Evolutionary conservation across 2,888 invertebrate species (phyloP), one percentile per base, ranked within the genome.

Genomic region (Meteorus colon): DNA sequence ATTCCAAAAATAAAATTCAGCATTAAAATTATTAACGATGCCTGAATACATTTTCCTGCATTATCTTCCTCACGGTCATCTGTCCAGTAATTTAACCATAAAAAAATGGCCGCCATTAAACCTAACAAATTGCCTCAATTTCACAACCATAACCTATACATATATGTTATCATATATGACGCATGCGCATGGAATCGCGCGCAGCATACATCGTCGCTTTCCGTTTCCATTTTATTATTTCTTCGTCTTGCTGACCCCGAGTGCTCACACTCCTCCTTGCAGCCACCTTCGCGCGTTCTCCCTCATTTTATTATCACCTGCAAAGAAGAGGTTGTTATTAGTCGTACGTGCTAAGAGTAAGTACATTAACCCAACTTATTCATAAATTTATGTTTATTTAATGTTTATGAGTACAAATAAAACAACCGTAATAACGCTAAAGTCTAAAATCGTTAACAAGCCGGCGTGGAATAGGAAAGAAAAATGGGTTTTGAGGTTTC

Each of bases 291-390:
- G 81, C 82, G 81, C 82, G 80, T 84, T 81, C 79, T 76, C 77
- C 73, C 73, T 69, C 63, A 75, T 73, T 45, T 83, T 74, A 79
- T 79, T 75, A 78, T 82, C 83, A 82, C 82, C 84, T 84, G 81
- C 80, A 84, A 84, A 85, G 84, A 86, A 85, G 84, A 84, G 81
- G 79, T 86, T 74, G 71, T 75, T 87, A 82, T 87, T 84, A 84
- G 81, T 81, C 83, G 81, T 84, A 88, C 85, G 87, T 88, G 87
- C 82, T 82, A 81, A 74, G 86, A 84, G 88, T 88, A 86, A 88
- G 88, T 84, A 62, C 76, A 62, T 66, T 59, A 41, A 75, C 14
- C 2, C 8, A 29, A 73, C 19, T 10, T 55, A n/a, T 62, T 27
- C 68, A 4, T 16, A 29, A 29, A 63, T 65, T 19, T 14, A 27